phyloP scores from a whole-genome alignment of 2,888 invertebrate genomes.

The Gerris lacustris region DNA sequence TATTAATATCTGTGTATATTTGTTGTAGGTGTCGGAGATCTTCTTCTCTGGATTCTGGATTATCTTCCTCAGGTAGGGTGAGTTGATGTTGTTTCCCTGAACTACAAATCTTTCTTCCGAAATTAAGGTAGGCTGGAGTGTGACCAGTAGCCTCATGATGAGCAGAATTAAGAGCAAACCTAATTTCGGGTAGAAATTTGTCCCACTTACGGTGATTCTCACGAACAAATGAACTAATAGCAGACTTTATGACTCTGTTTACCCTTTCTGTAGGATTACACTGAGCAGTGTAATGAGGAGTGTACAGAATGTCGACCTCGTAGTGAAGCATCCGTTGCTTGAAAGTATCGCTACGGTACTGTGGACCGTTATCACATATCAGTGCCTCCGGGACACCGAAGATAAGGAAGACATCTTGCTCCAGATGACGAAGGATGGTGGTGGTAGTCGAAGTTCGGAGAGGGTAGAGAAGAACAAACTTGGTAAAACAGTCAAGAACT shows the following conservation, averaged over 20 bases:
- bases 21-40: too few relatives aligned
- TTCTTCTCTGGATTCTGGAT: too few relatives aligned
- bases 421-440: too few relatives aligned
- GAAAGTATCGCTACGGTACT: constrained; percentile 24
- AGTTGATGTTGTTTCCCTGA: too few relatives aligned
- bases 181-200: constrained; percentile 24
- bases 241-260: too few relatives aligned
- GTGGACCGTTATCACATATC: constrained; percentile 29
- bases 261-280: constrained; percentile 29
- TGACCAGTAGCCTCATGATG: constrained; percentile 22
- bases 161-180: constrained; percentile 27
- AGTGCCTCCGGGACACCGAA: constrained; percentile 28
- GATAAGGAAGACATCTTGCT: too few relatives aligned
- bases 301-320: constrained; percentile 19
- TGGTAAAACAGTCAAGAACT: too few relatives aligned
- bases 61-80: too few relatives aligned
- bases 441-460: constrained; percentile 26
- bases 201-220: constrained; percentile 28
- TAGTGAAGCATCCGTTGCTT: constrained; percentile 15
- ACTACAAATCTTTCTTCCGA: constrained; percentile 11
- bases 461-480: constrained; percentile 28
- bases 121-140: constrained; percentile 22
- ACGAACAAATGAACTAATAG: constrained; percentile 26
- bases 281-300: constrained; percentile 28
- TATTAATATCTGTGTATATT: too few relatives aligned